Evolutionary conservation across 1,140 invertebrate species (phyloP), one percentile per base, ranked within the genome.

Genomic region (Cotesia chilonis): DNA sequence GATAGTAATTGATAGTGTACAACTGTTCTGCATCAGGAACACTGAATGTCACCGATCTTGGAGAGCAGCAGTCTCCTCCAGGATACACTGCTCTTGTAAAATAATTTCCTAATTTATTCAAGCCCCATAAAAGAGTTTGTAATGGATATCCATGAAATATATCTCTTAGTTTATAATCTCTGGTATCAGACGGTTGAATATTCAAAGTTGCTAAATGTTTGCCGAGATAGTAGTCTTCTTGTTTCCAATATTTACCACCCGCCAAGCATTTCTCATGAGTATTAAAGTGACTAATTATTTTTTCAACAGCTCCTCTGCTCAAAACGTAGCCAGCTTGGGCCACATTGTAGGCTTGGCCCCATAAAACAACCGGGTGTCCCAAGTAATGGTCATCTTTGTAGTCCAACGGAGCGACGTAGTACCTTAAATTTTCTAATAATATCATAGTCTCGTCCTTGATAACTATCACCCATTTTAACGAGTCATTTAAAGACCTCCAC

Each of bases 201-300:
- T 82, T 81, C 63, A 88, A 78, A 5, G 77, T 75, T 14, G 73
- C 71, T 47, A 89, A 80, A 79, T 88, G 84, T 80, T 88, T 88
- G 88, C 88, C 88, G 52, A 90, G 84, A 77, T 89, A 89, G 79
- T 85, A 88, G 82, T 89, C 89, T 79, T 89, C 88, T 72, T 88
- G 89, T 70, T 88, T 89, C 87, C 88, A 89, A 77, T 85, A 89
- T 68, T 84, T 88, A 67, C 88, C 88, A 59, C 87, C 82, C 0
- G 73, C 63, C 14, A 75, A 70, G 76, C 88, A 90, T 41, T 81
- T 82, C 41, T 86, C 76, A 1, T 82, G 74, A 52, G 73, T 82
- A 73, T 85, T 78, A 77, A 89, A 89, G 71, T 80, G 82, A 4
- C 75, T 51, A 1, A 81, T 68, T 17, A 90, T 68, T 66, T 82